Base-by-base conservation (phyloP, 2,888 invertebrate genomes). In the Ypsolopha scabrella region DNA sequence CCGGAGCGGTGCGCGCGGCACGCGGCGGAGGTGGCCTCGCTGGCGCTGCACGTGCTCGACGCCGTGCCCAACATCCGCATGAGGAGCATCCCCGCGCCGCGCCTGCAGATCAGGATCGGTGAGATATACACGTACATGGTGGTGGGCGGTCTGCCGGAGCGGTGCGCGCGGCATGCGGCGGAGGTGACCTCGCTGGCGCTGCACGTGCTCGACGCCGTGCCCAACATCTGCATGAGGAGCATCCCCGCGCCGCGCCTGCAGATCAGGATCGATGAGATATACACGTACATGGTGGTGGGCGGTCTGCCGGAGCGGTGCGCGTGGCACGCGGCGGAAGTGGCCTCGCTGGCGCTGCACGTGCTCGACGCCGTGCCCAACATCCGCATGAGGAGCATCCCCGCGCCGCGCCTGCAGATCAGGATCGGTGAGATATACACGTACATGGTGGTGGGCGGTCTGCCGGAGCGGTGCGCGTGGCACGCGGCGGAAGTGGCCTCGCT, bases 201-300 rank as follows among this genome's bases (percentile, higher is more conserved):
- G 1, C 93, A 93, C 64, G 81, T 94, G 14, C 75, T 94, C 38
- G 90, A 92, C 48, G 89, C 90, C 34, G 92, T 94, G 6, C 88
- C 90, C 34, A 90, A 89, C 67, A 90, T 94, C 55, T 88, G 90
- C 58, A 90, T 50, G 43, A 9, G 24, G 24, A 24, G 24, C 24
- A 24, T 24, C 24, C 24, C 24, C 4, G 24, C 24, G 24, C 24
- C 24, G 24, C 24, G 24, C 24, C 24, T 24, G 4, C 24, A 24
- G 24, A 24, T 24, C 24, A 24, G 24, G 24, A 24, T 24, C 24
- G 24, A 4, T 24, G 24, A 24, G n/a, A n/a, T n/a, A n/a, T n/a
- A 94, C 64, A 94, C 94, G 0, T 94, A 94, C 67, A 91, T 92
- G 94, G 94, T 94, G 35, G 93, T 92, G 0, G 93, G 93, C 9